A percentile compares a stretch with the other conserved stretches of the same genome.
phyloP scores from a whole-genome alignment of 2,888 invertebrate species.

The Brenthis hecate region DNA sequence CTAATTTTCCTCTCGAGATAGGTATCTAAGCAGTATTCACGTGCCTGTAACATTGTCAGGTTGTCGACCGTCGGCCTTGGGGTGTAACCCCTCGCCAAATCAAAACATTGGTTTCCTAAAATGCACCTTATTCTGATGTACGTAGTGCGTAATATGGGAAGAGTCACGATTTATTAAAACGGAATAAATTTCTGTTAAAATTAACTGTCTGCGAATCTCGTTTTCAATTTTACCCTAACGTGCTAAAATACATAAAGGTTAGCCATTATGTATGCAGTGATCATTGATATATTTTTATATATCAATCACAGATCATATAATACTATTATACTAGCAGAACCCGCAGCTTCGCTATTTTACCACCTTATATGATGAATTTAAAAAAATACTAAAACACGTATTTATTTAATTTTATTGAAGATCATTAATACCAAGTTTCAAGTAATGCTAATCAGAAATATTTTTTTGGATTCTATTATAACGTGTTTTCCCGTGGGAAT shows the following conservation, averaged over 20 bases:
- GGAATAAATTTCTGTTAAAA: constrained; percentile 27
- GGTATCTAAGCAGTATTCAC: constrained; percentile 69
- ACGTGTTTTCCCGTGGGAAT: too few species aligned
- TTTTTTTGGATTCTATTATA: too few species aligned
- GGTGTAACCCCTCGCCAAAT: constrained; percentile 56
- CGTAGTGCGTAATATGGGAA: constrained; percentile 15
- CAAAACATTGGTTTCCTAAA: constrained; percentile 9
- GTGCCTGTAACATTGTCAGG: constrained; percentile 64
- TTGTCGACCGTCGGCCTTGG: constrained; percentile 77
- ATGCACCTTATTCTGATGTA: constrained; percentile 16
- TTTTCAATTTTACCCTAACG: constrained; percentile 22
- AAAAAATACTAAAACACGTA: too few species aligned
- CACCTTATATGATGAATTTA: too few species aligned
- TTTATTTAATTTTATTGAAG: too few species aligned
- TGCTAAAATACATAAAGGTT: neutral
- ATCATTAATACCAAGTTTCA: too few species aligned
- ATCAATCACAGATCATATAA: too few species aligned
- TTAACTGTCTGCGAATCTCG: constrained; percentile 29
- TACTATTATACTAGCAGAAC: too few species aligned
- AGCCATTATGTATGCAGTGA: neutral
- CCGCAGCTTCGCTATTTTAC: too few species aligned
- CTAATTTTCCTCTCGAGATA: constrained; percentile 47
- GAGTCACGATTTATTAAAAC: neutral
- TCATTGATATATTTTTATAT: too few species aligned
- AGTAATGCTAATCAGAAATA: too few species aligned